Base-by-base conservation (phyloP, 2,113 vertebrate species). In the Natator depressus region DNA sequence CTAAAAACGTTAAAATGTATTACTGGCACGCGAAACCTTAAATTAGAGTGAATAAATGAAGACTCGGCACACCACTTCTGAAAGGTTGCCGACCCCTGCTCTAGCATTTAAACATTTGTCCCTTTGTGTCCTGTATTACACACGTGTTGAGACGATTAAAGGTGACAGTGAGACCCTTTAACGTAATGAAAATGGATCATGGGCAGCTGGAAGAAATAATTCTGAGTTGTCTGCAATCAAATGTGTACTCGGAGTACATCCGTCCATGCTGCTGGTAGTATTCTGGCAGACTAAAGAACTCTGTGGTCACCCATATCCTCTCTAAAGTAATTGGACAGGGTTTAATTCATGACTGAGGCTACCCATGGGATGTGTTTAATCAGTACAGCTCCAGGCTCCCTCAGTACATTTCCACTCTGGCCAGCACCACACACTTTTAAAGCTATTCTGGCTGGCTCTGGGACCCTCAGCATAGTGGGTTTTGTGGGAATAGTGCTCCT, bases 241-340 rank as follows among this genome's bases (percentile, higher is more conserved):
- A 1, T 51, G 50, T 19, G 47, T 42, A 19, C 6, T 47, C 2
- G 16, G 51, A 11, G 12, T 47, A 51, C 1, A 0, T 9, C 0
- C 0, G 0, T 22, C 65, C 0, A 0, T n/a, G 35, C 57, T 0
- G 0, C 31, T 0, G 0, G 4, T 1, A 0, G 22, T 1, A 0
- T 78, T 51, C 65, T 87, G 55, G 19, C 47, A 72, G 42, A 14
- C 10, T 88, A 65, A 80, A 17, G 47, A 87, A 35, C 42, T n/a
- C 84, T 85, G 53, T 31, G 20, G 57, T 93, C 84, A 53, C n/a
- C 65, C 90, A 65, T 50, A 65, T 87, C 65, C 80, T 5, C 9
- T n/a, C 9, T 29, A 82, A 19, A 46, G 14, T 42, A 91, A 62
- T 53, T 19, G 57, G 0, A 0, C 16, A 2, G 35, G 38, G 29